Evolutionary conservation across 2,888 invertebrate species (phyloP).

Genomic region (Balanococcus diminutus): DNA sequence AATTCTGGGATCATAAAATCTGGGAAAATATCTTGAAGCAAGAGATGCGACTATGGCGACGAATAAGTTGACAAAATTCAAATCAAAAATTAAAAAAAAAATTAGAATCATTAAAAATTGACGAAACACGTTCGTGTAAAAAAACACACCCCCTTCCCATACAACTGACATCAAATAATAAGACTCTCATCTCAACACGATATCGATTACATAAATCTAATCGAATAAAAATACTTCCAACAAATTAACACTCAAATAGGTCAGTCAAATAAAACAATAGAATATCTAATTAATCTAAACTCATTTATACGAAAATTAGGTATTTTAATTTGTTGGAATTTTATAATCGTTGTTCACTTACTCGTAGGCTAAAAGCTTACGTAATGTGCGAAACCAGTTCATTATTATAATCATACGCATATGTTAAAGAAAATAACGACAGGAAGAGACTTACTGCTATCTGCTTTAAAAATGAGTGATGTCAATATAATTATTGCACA

Average conservation of each 20-base stretch:
- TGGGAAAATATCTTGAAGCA: no score
- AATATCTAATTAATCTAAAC: neutral
- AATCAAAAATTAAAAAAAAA: no score
- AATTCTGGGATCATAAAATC: no score
- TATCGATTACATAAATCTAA: neutral
- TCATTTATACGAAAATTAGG: constrained; percentile 19
- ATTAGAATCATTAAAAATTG: no score
- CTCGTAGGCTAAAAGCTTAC: neutral
- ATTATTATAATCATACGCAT: neutral
- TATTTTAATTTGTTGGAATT: constrained; percentile 7
- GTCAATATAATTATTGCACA: neutral
- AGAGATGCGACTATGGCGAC: no score
- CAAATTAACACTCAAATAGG: neutral
- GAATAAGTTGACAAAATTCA: no score
- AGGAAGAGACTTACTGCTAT: neutral
- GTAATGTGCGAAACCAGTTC: constrained; percentile 4
- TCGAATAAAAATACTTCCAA: neutral
- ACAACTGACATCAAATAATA: no score
- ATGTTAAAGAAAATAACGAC: neutral
- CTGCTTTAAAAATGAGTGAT: neutral
- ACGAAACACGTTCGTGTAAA: no score
- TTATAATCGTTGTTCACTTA: neutral
- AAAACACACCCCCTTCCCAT: no score
- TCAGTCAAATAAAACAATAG: neutral
- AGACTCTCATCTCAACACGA: neutral